Percentiles rank a stretch among this genome's conserved stretches.
These are phyloP conservation scores for Eonycteris spelaea DNA, from an alignment of 2,113 vertebrate species.

Conservation along the genomic window DNA sequence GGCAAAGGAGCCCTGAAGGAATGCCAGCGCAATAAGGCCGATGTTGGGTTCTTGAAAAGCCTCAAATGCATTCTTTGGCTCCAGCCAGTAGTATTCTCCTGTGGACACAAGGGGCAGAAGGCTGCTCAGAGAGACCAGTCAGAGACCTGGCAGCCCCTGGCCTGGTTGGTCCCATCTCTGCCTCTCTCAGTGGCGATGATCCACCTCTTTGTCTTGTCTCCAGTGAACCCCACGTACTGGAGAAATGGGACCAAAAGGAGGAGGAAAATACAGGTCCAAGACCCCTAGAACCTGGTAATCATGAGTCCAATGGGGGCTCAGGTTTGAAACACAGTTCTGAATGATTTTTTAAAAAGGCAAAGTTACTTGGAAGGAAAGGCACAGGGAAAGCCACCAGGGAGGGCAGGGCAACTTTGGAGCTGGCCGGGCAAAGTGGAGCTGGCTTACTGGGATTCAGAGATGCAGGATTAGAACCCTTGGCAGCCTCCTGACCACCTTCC, in stretches of 20 bases:
- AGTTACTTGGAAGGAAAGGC: neutral
- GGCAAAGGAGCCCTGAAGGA: slow-evolving; percentile 94
- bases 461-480: neutral
- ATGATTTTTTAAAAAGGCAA: neutral
- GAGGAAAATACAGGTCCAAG: neutral
- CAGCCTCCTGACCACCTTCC: neutral
- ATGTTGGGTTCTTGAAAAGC: slow-evolving; percentile 90
- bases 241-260: neutral
- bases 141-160: neutral
- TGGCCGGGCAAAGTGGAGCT: neutral
- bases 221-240: neutral
- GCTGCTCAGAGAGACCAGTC: neutral
- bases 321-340: slow-evolving; percentile 19
- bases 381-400: neutral
- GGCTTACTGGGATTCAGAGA: neutral
- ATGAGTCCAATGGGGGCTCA: neutral
- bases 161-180: too few species aligned
- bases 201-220: neutral
- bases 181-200: neutral
- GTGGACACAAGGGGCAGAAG: neutral
- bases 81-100: slow-evolving; percentile 95
- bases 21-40: slow-evolving; percentile 90
- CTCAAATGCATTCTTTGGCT: slow-evolving; percentile 91
- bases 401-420: neutral
- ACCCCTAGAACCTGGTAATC: neutral